A percentile compares a stretch with the other conserved stretches of the same genome.
These are phyloP conservation scores for Anas flavirostris DNA, from an alignment of 2,797 vertebrate genomes.

Conservation along the genomic window DNA sequence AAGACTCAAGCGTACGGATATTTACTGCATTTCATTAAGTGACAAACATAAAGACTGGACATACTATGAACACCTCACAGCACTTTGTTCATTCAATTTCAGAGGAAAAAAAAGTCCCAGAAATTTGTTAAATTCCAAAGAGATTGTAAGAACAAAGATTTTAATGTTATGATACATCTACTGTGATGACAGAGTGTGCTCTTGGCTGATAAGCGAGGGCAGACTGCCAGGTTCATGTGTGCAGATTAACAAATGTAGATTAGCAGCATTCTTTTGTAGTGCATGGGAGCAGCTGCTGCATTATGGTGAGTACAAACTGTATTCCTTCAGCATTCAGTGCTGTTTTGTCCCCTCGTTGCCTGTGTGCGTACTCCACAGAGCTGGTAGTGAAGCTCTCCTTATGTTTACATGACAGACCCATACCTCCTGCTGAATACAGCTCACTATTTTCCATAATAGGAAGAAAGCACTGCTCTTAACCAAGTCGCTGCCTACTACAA, in stretches of 20 bases:
- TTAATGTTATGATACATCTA: not conserved
- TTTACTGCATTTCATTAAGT: not conserved
- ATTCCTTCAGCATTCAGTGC: not conserved
- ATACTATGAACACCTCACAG: not conserved
- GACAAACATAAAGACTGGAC: not conserved
- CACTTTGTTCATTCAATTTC: not conserved
- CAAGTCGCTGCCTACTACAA: not conserved
- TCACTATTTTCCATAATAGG: slow-evolving; percentile 63
- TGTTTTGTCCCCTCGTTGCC: not conserved
- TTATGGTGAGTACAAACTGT: not conserved
- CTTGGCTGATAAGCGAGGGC: not conserved
- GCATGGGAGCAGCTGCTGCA: not conserved
- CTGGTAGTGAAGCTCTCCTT: slow-evolving; percentile 38
- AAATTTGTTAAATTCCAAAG: not conserved
- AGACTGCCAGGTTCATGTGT: not conserved
- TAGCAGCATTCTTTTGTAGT: not conserved
- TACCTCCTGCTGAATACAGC: slow-evolving; percentile 46
- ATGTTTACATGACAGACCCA: slow-evolving; percentile 41
- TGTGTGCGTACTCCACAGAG: not conserved
- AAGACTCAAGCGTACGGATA: not conserved
- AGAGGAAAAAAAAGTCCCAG: not conserved
- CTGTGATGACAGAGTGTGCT: not conserved
- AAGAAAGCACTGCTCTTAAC: slow-evolving; percentile 52
- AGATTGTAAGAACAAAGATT: not conserved
- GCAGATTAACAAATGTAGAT: slow-evolving; percentile 21